Evolutionary conservation across 2,113 vertebrate species (phyloP).

Genomic region (Tragelaphus scriptus): DNA sequence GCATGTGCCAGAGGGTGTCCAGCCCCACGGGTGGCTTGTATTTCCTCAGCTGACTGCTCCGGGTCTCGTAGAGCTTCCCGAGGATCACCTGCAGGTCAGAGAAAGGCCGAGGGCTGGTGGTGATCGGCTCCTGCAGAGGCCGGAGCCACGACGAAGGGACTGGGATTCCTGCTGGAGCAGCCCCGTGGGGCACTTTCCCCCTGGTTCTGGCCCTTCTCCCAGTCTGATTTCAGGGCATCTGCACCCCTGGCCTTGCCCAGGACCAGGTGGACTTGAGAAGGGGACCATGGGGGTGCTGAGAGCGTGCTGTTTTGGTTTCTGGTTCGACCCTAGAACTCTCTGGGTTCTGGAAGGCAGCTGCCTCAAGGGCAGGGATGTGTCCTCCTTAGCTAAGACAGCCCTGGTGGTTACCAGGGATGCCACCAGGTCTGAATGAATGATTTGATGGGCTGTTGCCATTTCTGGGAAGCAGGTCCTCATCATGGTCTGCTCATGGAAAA

Average conservation of each 20-base stretch:
- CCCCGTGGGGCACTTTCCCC: accelerated
- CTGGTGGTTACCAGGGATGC: accelerated
- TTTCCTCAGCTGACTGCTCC: slow-evolving; percentile 83
- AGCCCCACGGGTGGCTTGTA: slow-evolving; percentile 51
- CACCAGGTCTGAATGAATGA: accelerated
- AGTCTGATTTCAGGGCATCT: not conserved
- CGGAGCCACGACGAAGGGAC: accelerated
- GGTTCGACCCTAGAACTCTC: accelerated
- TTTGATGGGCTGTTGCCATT: accelerated
- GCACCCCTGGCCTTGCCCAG: accelerated
- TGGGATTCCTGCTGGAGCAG: accelerated
- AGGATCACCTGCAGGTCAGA: slow-evolving; percentile 44
- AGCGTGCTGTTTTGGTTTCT: not conserved
- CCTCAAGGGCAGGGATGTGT: not conserved
- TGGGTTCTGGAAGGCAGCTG: accelerated
- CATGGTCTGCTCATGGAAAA: not conserved
- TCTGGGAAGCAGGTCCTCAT: not conserved
- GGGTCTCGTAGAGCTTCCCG: slow-evolving; percentile 75
- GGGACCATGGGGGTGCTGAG: accelerated
- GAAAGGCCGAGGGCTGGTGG: accelerated
- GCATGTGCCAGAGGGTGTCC: slow-evolving; percentile 82
- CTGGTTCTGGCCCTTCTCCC: not conserved
- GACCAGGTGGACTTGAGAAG: accelerated
- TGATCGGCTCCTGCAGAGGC: accelerated
- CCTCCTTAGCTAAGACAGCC: not conserved